A percentile compares a stretch with the other conserved stretches of the same genome.
Evolutionary conservation across 2,797 vertebrate genomes (phyloP).

Genomic region (Benthosema pterotum): DNA sequence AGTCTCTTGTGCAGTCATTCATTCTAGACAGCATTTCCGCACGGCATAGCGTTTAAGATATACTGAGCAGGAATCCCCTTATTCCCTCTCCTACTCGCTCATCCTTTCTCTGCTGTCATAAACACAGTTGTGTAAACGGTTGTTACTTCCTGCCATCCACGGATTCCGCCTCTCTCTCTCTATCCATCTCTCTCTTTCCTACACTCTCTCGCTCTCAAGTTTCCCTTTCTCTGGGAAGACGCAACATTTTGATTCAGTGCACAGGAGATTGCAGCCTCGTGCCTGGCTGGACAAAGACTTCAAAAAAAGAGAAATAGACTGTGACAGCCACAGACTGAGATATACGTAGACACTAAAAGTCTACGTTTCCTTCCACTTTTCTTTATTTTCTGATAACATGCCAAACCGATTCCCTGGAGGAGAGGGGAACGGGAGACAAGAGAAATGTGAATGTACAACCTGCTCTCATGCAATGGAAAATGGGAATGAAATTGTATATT

Average conservation of each 20-base stretch:
- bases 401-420: conserved; percentile 15
- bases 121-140: conserved; percentile 26
- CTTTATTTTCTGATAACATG: conserved; percentile 38
- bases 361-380: conserved; percentile 34
- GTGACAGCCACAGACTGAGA: conserved; percentile 46
- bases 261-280: conserved; percentile 22
- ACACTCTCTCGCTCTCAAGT: conserved; percentile 28
- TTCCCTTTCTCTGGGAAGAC: conserved; percentile 31
- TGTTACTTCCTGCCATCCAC: conserved; percentile 25
- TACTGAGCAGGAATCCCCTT: neutral
- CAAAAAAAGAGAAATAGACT: conserved; percentile 46
- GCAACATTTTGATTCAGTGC: conserved; percentile 62
- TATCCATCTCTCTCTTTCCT: neutral
- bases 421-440: neutral
- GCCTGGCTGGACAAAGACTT: conserved; percentile 46
- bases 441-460: conserved; percentile 16
- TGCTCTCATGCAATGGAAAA: conserved; percentile 27
- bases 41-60: conserved; percentile 10
- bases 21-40: conserved; percentile 11
- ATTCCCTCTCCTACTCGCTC: conserved; percentile 8
- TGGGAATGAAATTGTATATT: conserved; percentile 18
- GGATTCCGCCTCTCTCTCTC: neutral
- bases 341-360: conserved; percentile 54
- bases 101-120: conserved; percentile 10
- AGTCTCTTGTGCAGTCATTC: conserved; percentile 6